Base-by-base conservation (phyloP, 1,140 invertebrate genomes). In the Dreissena polymorpha region DNA sequence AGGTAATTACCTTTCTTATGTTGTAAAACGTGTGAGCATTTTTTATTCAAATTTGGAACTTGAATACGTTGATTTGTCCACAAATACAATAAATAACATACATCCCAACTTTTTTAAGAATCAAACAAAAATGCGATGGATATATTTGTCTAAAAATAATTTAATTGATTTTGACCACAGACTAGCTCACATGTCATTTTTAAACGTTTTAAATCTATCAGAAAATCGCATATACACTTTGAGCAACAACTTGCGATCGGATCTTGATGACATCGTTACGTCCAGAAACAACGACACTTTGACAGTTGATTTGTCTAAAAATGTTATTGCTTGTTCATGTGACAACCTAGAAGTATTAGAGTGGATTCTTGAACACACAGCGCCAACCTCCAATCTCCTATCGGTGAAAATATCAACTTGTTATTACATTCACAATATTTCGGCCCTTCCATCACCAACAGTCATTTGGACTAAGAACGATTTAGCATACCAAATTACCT, bases 331-430 rank as follows among this genome's bases (percentile, higher is more conserved):
- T 18, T 78, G 76, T 55, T 25, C 50, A 16, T 78, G 76, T 57
- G 57, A 78, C 51, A 69, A 78, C 25, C 7, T 78, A 5, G 65
- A 78, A 0, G 68, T 78, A 25, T 23, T 78, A n/a, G n/a, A 78
- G 39, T 78, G 76, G 76, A n/a, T 78, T 10, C 10, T 29, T 25
- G 67, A 78, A 5, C 76, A 78, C 39, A 39, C 39, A 39, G 8
- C 39, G 8, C 39, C 39, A 8, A 5, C 39, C 39, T 39, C 39
- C 39, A 39, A 2, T 2, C 39, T 39, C 39, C 39, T 39, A 39
- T 39, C 39, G 39, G 39, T 39, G 3, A 39, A 39, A 8, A 60
- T 60, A 29, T n/a, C 21, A 21, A 53, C 71, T 6, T 60, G 71
- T 27, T 64, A 64, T 75, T 63, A 64, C 53, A 64, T 63, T n/a